Evolutionary conservation across 2,888 invertebrate genomes (phyloP).

Genomic region (Thumatha senex): DNA sequence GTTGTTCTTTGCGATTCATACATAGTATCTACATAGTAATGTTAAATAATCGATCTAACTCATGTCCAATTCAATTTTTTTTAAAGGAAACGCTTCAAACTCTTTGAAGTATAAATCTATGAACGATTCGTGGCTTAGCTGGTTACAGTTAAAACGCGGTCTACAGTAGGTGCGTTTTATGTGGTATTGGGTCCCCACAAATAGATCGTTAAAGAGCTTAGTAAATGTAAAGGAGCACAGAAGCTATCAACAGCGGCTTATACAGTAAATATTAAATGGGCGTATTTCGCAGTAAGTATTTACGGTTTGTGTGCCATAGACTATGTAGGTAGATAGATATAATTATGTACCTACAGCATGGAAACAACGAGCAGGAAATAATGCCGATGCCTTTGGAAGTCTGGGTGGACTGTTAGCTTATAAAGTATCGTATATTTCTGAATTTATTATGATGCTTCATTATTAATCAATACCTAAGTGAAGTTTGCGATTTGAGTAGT

Average conservation of each 20-base stretch:
- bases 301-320: neutral
- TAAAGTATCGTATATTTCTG: no score
- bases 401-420: no score
- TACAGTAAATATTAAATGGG: conserved; percentile 2
- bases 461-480: no score
- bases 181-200: neutral
- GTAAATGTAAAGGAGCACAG: neutral
- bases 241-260: neutral
- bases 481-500: no score
- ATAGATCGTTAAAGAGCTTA: neutral
- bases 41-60: no score
- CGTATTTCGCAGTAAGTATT: conserved; percentile 2
- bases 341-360: no score
- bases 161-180: neutral
- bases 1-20: no score
- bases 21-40: no score
- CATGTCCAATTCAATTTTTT: no score
- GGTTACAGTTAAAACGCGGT: neutral
- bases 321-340: neutral
- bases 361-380: no score
- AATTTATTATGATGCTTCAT: no score
- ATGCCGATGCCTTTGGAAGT: no score
- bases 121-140: neutral
- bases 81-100: neutral
- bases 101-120: neutral